Evolutionary conservation across 2,113 vertebrate genomes (phyloP).

Genomic region (Alexandromys fortis): DNA sequence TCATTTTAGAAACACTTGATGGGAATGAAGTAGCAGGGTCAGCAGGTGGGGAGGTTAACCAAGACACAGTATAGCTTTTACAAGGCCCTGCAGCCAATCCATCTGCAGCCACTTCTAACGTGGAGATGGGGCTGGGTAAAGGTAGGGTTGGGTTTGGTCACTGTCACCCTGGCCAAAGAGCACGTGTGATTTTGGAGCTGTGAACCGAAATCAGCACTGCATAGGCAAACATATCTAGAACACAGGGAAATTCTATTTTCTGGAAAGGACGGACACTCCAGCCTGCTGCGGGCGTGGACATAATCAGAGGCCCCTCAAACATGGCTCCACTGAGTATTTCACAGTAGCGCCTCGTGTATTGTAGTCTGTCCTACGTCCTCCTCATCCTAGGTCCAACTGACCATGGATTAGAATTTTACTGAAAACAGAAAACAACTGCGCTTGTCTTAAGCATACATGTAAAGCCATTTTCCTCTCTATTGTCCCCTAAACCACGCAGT

Average conservation of each 20-base stretch:
- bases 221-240: not conserved
- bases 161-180: not conserved
- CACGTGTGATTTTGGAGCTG: not conserved
- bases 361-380: not conserved
- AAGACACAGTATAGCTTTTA: not conserved
- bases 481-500: not conserved
- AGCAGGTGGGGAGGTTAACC: not conserved
- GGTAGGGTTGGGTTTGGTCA: fast-evolving
- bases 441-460: not conserved
- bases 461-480: not conserved
- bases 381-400: not conserved
- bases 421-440: not conserved
- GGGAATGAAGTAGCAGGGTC: not conserved
- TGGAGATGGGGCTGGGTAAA: not conserved
- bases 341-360: not conserved
- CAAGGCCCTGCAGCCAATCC: not conserved
- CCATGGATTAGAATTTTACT: not conserved
- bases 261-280: not conserved
- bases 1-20: slow-evolving; percentile 39
- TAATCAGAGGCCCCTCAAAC: not conserved
- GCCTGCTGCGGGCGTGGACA: not conserved
- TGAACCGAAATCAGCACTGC: not conserved
- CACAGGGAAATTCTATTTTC: not conserved
- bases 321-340: not conserved
- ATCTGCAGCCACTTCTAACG: not conserved